A percentile compares a stretch with the other conserved stretches of the same genome.
Evolutionary conservation across 2,888 invertebrate species (phyloP).

Genomic region (Amaurobius ferox): DNA sequence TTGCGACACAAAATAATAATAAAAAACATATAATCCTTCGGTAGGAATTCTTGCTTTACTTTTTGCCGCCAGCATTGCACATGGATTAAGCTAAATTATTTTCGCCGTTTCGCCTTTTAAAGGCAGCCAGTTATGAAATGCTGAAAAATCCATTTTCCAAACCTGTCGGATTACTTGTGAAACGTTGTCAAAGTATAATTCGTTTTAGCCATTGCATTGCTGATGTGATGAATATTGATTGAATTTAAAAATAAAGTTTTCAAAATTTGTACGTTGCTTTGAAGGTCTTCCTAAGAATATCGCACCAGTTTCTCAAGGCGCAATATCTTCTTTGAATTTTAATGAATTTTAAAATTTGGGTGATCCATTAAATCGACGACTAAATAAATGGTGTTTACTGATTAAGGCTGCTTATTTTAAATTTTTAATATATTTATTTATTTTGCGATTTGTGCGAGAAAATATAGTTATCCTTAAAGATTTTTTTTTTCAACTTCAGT

Average conservation of each 20-base stretch:
- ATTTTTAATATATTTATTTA: too few relatives aligned
- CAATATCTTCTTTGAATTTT: too few relatives aligned
- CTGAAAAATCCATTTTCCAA: constrained; percentile 27
- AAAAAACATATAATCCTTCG: constrained; percentile 26
- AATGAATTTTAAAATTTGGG: too few relatives aligned
- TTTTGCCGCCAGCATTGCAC: constrained; percentile 27
- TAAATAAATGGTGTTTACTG: too few relatives aligned
- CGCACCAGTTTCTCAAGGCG: too few relatives aligned
- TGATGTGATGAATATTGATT: constrained; percentile 4
- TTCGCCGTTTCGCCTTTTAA: constrained; percentile 26
- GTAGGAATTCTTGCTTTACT: constrained; percentile 49
- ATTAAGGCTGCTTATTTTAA: too few relatives aligned
- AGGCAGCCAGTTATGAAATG: neutral
- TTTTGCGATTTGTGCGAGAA: too few relatives aligned
- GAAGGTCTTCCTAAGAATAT: too few relatives aligned
- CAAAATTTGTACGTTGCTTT: neutral
- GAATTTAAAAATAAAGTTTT: neutral
- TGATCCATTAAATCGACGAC: too few relatives aligned
- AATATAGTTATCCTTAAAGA: too few relatives aligned
- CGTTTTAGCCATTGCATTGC: neutral
- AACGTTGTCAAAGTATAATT: too few relatives aligned
- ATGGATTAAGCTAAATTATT: constrained; percentile 56
- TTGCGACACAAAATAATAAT: neutral
- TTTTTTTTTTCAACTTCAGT: too few relatives aligned
- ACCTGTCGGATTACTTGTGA: constrained; percentile 1